Evolutionary conservation across 1,140 invertebrate genomes (phyloP), one percentile per base, ranked within the genome.

Genomic region (Heliconius nattereri): DNA sequence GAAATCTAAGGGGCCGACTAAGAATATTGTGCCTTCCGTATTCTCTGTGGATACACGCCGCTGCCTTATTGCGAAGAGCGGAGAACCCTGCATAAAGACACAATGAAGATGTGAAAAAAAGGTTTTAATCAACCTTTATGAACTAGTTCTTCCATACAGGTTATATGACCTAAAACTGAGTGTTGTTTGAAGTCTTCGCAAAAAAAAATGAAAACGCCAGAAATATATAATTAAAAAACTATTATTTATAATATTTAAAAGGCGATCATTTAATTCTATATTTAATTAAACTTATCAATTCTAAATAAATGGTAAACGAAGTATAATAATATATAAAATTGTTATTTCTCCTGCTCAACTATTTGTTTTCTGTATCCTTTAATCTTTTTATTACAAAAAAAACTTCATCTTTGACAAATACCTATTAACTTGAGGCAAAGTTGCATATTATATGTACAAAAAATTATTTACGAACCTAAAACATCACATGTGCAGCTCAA

Each of bases 1-100:
- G 87, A 98, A 98, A 93, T 98, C 98, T 76, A 98, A 92, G 82
- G 96, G 95, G 29, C 96, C 96, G 40, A 96, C 95, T 23, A 98
- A 91, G 78, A 96, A 96, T 86, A 98, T 96, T 2, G 97, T 96
- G 57, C 97, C 97, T 90, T 97, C 96, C 32, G 97, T 97, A 71
- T 96, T 96, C 87, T 97, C 96, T 9, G 95, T 95, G 32, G 96
- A 96, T 66, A 97, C 96, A 82, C 97, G 96, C 81, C 96, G 96
- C 86, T 98, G 97, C 76, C 96, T 95, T 81, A 98, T 97, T 73
- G 96, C 97, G 91, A 98, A 98, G 57, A 96, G 94, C 23, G 96
- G 95, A 20, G 96, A 96, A 82, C 96, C 96, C 95, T 96, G 73
- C 52, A 76, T 49, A 78, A 73, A 81, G 73, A 78, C 26, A 81